These are phyloP conservation scores for Neodiprion pinetum DNA, from an alignment of 1,140 invertebrate species.

Conservation along the genomic window DNA sequence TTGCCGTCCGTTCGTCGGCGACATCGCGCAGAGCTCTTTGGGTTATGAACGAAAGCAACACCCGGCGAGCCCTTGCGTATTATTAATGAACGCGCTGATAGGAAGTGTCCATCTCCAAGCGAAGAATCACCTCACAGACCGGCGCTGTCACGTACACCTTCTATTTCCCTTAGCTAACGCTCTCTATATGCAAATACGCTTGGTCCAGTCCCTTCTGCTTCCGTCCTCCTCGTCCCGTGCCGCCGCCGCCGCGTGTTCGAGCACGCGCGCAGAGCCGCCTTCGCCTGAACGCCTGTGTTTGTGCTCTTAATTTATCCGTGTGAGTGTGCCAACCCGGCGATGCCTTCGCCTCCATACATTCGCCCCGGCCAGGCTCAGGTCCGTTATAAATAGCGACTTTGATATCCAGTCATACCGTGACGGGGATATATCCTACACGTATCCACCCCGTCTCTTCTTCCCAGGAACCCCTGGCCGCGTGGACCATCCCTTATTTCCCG, in stretches of 20 bases:
- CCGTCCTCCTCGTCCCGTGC: background rate
- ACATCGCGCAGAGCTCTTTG: constrained; percentile 32
- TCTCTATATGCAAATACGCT: constrained; percentile 62
- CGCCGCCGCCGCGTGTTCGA: background rate
- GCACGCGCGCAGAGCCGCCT: background rate
- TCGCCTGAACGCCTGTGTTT: too few relatives aligned
- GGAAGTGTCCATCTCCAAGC: constrained; percentile 52
- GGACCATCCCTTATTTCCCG: background rate
- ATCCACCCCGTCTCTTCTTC: background rate
- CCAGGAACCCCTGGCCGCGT: background rate
- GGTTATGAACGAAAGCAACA: constrained; percentile 8
- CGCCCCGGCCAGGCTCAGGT: constrained; percentile 27
- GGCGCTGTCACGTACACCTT: constrained; percentile 60
- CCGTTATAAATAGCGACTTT: constrained; percentile 60
- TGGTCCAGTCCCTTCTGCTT: constrained; percentile 39
- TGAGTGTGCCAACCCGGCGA: constrained; percentile 34
- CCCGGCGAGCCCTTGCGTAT: constrained; percentile 38
- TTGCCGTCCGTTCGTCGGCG: constrained; percentile 3
- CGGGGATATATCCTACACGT: constrained; percentile 9
- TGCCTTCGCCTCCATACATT: constrained; percentile 26
- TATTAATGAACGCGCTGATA: constrained; percentile 56
- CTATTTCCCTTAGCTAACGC: constrained; percentile 63
- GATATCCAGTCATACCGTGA: constrained; percentile 52
- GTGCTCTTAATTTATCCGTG: constrained; percentile 24
- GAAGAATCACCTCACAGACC: constrained; percentile 52